Evolutionary conservation across 2,113 vertebrate genomes (phyloP).

Genomic region (Perccottus glenii): DNA sequence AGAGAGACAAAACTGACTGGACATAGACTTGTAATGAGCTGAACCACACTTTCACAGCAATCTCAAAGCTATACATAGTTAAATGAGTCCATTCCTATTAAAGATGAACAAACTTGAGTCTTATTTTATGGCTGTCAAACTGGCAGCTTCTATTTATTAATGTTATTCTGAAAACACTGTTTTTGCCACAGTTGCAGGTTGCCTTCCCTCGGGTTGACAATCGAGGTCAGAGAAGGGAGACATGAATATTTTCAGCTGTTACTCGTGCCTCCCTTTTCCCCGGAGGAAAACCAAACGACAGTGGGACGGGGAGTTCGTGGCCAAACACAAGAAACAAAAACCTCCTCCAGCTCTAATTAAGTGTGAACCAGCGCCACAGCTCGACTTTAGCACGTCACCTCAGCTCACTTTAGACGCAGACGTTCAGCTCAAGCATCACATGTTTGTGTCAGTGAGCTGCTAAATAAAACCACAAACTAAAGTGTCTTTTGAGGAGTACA

Average conservation of each 20-base stretch:
- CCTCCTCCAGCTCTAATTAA: conserved; percentile 35
- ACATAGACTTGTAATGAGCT: neutral
- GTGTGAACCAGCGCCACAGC: neutral
- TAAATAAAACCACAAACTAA: conserved; percentile 1
- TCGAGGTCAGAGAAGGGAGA: conserved; percentile 18
- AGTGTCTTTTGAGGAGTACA: conserved; percentile 3
- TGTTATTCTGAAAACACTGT: neutral
- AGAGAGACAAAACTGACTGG: too few species aligned
- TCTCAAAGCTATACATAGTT: neutral
- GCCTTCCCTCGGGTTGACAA: conserved; percentile 12
- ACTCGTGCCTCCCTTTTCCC: neutral
- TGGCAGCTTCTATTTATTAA: neutral
- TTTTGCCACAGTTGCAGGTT: conserved; percentile 3
- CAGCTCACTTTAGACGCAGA: conserved; percentile 5
- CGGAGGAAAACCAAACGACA: neutral
- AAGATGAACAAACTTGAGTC: neutral
- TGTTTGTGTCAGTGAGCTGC: conserved; percentile 7
- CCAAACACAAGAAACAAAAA: neutral
- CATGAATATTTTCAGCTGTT: conserved; percentile 25
- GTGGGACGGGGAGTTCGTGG: neutral
- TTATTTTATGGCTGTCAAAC: neutral
- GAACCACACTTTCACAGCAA: neutral
- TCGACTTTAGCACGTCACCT: conserved; percentile 13
- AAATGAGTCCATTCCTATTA: neutral
- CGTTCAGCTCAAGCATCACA: conserved; percentile 7